phyloP scores from a whole-genome alignment of 2,113 vertebrate genomes.

The Sphyrna mokarran region DNA sequence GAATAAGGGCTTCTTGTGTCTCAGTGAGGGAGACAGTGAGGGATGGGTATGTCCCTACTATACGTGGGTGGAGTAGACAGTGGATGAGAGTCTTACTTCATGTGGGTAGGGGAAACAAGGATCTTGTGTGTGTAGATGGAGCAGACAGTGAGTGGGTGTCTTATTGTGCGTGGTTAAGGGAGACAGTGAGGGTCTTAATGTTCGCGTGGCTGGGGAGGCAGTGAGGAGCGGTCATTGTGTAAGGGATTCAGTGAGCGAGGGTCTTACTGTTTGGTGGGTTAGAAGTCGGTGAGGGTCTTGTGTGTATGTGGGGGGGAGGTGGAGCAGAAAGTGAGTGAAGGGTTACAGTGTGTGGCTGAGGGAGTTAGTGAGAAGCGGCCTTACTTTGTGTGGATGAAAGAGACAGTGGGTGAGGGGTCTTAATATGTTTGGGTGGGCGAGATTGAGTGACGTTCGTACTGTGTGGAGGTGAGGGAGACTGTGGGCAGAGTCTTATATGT shows the following conservation, averaged over 20 bases:
- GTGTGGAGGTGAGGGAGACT: too few relatives aligned
- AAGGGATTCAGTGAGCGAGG: too few relatives aligned
- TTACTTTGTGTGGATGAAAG: too few relatives aligned
- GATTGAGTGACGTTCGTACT: too few relatives aligned
- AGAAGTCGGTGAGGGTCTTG: not conserved
- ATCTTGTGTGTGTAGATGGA: not conserved
- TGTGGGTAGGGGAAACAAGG: not conserved
- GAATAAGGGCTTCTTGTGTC: not conserved
- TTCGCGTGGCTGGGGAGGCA: too few relatives aligned
- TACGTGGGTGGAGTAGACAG: too few relatives aligned
- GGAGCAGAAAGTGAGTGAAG: not conserved
- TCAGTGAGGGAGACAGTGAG: not conserved
- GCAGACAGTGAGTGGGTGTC: not conserved
- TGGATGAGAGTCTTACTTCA: not conserved
- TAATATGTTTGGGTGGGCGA: too few relatives aligned
- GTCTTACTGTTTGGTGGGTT: not conserved
- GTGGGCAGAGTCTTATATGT: too few relatives aligned
- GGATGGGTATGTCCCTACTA: not conserved
- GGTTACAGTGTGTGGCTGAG: not conserved
- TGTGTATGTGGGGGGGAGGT: not conserved
- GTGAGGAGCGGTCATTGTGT: not conserved
- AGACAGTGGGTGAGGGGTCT: too few relatives aligned
- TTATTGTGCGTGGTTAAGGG: too few relatives aligned
- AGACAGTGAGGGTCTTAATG: not conserved
- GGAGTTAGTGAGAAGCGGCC: too few relatives aligned